Evolutionary conservation across 2,797 vertebrate genomes (phyloP).

Genomic region (Intellagama lesueurii): DNA sequence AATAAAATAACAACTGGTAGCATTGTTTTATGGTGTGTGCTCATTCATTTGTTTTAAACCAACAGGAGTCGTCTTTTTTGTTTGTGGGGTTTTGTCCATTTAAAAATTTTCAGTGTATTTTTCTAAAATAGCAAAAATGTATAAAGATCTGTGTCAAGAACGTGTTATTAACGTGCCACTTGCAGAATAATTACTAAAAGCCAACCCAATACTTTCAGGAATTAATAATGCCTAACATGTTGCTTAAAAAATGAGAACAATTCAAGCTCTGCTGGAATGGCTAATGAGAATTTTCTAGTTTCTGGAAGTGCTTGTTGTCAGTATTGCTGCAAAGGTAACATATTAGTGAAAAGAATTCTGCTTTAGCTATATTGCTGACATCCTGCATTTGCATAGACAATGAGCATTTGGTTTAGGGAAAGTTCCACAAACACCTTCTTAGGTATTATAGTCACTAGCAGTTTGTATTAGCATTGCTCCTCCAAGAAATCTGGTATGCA

Average conservation of each 20-base stretch:
- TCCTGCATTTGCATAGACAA: background rate
- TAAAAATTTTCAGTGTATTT: too few species aligned
- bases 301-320: background rate
- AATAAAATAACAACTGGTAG: too few species aligned
- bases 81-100: too few species aligned
- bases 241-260: background rate
- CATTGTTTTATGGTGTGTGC: too few species aligned
- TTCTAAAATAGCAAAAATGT: too few species aligned
- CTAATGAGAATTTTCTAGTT: background rate
- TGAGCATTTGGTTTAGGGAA: background rate
- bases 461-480: background rate
- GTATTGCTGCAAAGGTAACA: background rate
- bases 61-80: too few species aligned
- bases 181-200: background rate
- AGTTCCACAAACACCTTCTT: too few species aligned
- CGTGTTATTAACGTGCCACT: background rate
- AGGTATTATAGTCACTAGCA: background rate
- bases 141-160: background rate
- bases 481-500: background rate
- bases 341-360: background rate
- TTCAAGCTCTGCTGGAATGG: background rate
- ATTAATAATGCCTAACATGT: background rate
- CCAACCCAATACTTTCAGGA: background rate
- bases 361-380: background rate
- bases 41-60: too few species aligned